Conservation (phyloP, 1,140 invertebrate species). For the Magallana gigas region DNA sequence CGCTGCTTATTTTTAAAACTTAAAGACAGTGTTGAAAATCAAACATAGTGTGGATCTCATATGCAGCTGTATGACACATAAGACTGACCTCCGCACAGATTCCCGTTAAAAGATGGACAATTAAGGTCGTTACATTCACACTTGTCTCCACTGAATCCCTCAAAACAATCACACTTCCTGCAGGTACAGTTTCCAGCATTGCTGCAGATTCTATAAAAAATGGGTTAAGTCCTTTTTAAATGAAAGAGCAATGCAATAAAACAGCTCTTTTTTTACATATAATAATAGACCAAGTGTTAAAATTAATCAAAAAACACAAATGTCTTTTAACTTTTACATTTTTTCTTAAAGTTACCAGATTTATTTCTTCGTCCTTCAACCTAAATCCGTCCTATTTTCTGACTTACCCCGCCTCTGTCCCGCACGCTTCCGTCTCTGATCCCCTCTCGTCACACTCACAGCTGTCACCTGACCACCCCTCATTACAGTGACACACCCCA, state of each 20-base stretch:
- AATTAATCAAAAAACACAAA: neutral
- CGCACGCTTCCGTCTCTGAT: slow-evolving; percentile 51
- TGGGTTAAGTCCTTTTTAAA: neutral
- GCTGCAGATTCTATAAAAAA: slow-evolving; percentile 55
- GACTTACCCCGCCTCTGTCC: neutral
- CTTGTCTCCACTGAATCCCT: slow-evolving; percentile 85
- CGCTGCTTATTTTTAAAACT: no score
- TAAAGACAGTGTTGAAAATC: no score
- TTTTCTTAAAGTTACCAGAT: neutral
- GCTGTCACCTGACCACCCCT: slow-evolving; percentile 63
- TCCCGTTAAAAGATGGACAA: slow-evolving; percentile 84
- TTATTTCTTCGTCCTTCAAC: no score
- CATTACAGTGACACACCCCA: slow-evolving; percentile 72
- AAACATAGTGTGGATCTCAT: no score
- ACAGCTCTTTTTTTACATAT: neutral
- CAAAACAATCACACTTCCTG: slow-evolving; percentile 69
- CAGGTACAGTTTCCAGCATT: slow-evolving; percentile 67
- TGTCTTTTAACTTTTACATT: neutral
- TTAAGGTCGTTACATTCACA: slow-evolving; percentile 97
- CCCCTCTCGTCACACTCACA: slow-evolving; percentile 72
- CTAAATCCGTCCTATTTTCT: neutral
- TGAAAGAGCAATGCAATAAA: neutral
- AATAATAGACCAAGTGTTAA: neutral
- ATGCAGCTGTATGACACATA: no score
- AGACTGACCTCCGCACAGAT: slow-evolving; percentile 4